Percentiles rank a stretch among this genome's conserved stretches.
Evolutionary conservation across 2,888 invertebrate genomes (phyloP).

Genomic region (Choreutis nemorana): DNA sequence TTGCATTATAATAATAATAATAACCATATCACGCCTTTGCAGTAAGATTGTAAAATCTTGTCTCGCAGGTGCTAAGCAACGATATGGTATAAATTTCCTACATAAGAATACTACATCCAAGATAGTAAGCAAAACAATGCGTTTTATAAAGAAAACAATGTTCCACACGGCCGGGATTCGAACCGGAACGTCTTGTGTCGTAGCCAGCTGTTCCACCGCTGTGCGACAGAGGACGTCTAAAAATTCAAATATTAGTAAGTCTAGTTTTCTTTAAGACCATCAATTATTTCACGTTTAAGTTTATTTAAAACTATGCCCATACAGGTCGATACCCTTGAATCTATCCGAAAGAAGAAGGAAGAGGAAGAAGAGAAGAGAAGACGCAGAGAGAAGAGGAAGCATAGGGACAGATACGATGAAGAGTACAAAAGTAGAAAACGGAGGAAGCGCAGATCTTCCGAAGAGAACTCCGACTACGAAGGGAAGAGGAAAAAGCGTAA

Average conservation of each 20-base stretch:
- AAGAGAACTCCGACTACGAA: constrained; percentile 36
- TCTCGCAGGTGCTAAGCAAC: too few relatives aligned
- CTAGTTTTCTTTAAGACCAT: constrained; percentile 1
- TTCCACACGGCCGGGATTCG: too few relatives aligned
- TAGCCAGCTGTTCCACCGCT: too few relatives aligned
- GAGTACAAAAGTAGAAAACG: constrained; percentile 48
- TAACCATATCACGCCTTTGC: too few relatives aligned
- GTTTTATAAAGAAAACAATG: too few relatives aligned
- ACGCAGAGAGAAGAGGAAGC: constrained; percentile 36
- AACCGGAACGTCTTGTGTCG: too few relatives aligned
- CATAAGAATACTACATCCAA: too few relatives aligned
- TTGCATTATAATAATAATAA: too few relatives aligned
- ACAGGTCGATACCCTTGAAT: constrained; percentile 52
- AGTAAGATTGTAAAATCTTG: too few relatives aligned
- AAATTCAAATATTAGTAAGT: not conserved
- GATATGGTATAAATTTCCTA: too few relatives aligned
- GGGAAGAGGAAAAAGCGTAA: constrained; percentile 18
- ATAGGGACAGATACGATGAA: constrained; percentile 39
- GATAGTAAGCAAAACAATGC: too few relatives aligned
- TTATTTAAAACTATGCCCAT: constrained; percentile 1
- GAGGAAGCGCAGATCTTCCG: constrained; percentile 33
- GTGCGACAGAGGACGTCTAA: not conserved
- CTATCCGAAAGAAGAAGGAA: constrained; percentile 43
- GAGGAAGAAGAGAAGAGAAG: constrained; percentile 43
- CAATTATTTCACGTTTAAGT: not conserved